Conservation (phyloP, 2,797 vertebrate species). For the Lacerta viridis region DNA sequence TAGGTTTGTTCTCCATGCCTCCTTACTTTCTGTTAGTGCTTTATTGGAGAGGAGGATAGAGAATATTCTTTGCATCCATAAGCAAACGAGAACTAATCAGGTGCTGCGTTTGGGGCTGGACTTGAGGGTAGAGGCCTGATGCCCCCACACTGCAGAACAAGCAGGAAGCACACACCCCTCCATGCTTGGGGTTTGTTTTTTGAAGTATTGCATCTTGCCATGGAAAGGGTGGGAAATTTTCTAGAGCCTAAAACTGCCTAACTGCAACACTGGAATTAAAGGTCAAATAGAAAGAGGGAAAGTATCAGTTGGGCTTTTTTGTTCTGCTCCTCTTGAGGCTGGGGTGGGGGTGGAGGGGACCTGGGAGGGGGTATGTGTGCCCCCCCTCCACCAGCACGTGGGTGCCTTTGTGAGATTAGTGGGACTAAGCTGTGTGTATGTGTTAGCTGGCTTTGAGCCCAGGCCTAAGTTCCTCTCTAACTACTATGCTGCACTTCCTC, state of each 20-base stretch:
- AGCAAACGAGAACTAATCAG: background rate
- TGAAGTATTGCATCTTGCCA: too few species aligned
- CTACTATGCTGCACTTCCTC: too few species aligned
- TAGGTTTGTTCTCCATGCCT: background rate
- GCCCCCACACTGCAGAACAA: background rate
- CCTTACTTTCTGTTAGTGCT: background rate
- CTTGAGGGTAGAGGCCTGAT: background rate
- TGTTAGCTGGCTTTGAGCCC: background rate
- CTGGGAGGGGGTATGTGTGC: background rate
- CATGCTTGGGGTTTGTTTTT: background rate
- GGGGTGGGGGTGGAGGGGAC: too few species aligned
- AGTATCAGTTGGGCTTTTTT: background rate
- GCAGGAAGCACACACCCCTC: background rate
- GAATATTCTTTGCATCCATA: background rate
- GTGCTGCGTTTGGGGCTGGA: background rate
- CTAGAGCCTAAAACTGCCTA: background rate
- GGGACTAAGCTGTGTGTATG: too few species aligned
- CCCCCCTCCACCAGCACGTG: too few species aligned
- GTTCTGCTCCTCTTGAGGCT: background rate
- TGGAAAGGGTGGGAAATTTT: too few species aligned
- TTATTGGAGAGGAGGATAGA: background rate
- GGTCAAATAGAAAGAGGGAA: background rate
- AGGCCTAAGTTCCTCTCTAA: too few species aligned
- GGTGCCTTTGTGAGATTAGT: too few species aligned
- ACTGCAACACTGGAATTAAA: background rate